phyloP scores from a whole-genome alignment of 2,797 vertebrate species.

The Hydrolagus colliei region DNA sequence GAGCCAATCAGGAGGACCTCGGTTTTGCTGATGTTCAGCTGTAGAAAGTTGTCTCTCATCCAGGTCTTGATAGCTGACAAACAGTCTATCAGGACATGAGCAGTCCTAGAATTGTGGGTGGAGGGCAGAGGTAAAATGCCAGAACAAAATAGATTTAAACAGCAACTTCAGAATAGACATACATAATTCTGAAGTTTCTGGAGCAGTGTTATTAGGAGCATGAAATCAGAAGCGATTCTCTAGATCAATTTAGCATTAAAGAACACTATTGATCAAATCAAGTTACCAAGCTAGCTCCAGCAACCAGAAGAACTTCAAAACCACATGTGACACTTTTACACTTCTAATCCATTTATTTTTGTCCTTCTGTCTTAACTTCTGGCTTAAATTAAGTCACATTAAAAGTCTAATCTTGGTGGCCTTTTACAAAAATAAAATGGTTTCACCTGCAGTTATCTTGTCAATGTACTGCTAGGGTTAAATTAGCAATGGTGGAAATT shows the following conservation, averaged over 20 bases:
- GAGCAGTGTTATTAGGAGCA: no score
- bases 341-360: slow-evolving; percentile 48
- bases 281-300: neutral
- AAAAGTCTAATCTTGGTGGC: slow-evolving; percentile 48
- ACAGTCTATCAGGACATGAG: no score
- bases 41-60: no score
- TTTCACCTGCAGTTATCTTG: neutral
- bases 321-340: neutral
- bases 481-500: neutral
- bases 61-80: no score
- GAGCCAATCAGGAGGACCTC: no score
- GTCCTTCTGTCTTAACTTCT: slow-evolving; percentile 47
- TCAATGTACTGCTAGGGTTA: neutral
- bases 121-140: no score
- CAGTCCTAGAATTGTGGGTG: no score
- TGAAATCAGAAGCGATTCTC: no score
- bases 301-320: neutral
- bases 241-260: neutral
- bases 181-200: no score
- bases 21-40: no score
- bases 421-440: slow-evolving; percentile 36
- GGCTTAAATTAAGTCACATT: slow-evolving; percentile 51
- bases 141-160: no score
- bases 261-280: neutral
- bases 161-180: no score